phyloP scores from a whole-genome alignment of 92 coral and sea anemone species.

The Paragorgia papillata region DNA sequence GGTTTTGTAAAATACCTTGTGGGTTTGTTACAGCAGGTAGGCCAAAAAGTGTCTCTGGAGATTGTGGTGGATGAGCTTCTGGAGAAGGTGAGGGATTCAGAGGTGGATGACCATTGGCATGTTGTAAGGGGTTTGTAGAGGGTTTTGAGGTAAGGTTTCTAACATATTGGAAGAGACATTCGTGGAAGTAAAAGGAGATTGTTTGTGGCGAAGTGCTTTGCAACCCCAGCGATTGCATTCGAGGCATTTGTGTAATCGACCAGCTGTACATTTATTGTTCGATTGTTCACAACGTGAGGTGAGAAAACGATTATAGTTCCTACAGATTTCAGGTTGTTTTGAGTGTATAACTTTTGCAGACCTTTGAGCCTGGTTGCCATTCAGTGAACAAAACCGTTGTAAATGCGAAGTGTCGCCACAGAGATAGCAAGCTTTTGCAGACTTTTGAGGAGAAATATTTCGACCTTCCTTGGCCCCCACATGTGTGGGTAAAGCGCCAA shows the following conservation, averaged over 20 bases:
- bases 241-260: conserved; percentile 49
- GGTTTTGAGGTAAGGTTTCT: no score
- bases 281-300: conserved; percentile 50
- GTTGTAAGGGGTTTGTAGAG: no score
- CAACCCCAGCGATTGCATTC: conserved; percentile 54
- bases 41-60: conserved; percentile 39
- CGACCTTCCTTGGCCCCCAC: not conserved
- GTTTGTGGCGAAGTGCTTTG: conserved; percentile 50
- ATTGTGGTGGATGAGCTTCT: not conserved
- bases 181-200: conserved; percentile 16
- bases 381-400: no score
- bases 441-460: conserved; percentile 2
- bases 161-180: conserved; percentile 1
- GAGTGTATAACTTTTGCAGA: conserved; percentile 4
- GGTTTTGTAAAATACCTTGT: conserved; percentile 29
- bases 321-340: conserved; percentile 51
- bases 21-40: conserved; percentile 53
- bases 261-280: conserved; percentile 54
- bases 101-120: conserved; percentile 31
- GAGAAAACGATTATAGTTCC: conserved; percentile 52
- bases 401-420: no score
- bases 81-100: conserved; percentile 13
- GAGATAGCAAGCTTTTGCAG: conserved; percentile 26
- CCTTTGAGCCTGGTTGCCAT: not conserved
- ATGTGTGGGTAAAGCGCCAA: conserved; percentile 11